Evolutionary conservation across 1,140 invertebrate species (phyloP).

Genomic region (Caerostris extrusa): DNA sequence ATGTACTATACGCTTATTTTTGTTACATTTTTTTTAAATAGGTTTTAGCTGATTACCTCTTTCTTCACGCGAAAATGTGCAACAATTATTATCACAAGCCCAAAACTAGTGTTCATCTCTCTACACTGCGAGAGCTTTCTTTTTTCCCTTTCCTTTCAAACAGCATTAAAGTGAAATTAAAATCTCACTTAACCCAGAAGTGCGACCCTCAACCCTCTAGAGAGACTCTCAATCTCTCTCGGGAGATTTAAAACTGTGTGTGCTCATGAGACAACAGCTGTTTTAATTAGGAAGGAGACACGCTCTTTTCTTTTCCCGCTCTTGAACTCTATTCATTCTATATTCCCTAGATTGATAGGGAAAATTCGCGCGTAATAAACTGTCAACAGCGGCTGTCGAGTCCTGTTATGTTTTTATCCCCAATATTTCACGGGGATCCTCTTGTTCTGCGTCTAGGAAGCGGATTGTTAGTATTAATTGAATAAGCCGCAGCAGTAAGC

Average conservation of each 20-base stretch:
- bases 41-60: too few relatives aligned
- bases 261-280: neutral
- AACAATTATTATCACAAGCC: too few relatives aligned
- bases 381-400: constrained; percentile 48
- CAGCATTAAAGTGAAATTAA: neutral
- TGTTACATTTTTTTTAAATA: too few relatives aligned
- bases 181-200: neutral
- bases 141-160: neutral
- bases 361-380: constrained; percentile 57
- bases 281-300: constrained; percentile 59
- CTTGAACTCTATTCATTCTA: neutral
- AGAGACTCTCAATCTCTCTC: neutral
- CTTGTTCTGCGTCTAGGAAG: neutral
- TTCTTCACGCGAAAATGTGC: too few relatives aligned
- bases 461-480: constrained; percentile 38
- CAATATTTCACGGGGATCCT: neutral
- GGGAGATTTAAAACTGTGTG: neutral
- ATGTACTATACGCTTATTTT: too few relatives aligned
- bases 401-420: constrained; percentile 31
- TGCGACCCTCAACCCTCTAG: neutral
- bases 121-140: too few relatives aligned
- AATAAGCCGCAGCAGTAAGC: neutral
- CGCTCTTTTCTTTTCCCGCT: neutral
- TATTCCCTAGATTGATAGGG: neutral
- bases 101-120: too few relatives aligned